Percentiles rank a stretch among this genome's conserved stretches.
Evolutionary conservation across 2,888 invertebrate genomes (phyloP).

Genomic region (Athalia cordata): DNA sequence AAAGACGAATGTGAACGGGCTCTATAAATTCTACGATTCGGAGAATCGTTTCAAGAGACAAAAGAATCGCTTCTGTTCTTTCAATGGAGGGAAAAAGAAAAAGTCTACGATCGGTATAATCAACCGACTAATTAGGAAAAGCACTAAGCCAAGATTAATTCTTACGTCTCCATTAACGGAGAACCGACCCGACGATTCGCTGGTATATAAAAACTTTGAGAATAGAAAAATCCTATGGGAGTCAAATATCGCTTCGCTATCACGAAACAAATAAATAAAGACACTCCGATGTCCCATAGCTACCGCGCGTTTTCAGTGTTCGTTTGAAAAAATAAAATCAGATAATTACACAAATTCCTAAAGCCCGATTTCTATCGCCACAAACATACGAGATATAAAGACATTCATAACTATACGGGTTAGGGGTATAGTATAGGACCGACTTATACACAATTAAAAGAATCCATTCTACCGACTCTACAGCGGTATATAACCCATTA

Average conservation of each 20-base stretch:
- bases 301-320: conserved; percentile 5
- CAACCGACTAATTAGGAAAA: conserved; percentile 37
- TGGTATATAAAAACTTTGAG: not conserved
- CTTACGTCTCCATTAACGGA: not conserved
- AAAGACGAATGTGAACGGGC: not conserved
- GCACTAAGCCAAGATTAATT: conserved; percentile 15
- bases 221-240: no score
- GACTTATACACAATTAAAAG: conserved; percentile 31
- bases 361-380: conserved; percentile 30
- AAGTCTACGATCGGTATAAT: not conserved
- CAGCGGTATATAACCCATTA: conserved; percentile 1
- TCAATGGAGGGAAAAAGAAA: not conserved
- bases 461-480: not conserved
- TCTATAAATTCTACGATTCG: no score
- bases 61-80: no score
- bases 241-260: not conserved
- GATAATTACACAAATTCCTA: conserved; percentile 44
- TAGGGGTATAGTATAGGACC: not conserved
- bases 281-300: conserved; percentile 24
- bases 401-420: conserved; percentile 35
- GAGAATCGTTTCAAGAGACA: no score
- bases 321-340: conserved; percentile 30
- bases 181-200: conserved; percentile 1
- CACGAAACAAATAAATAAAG: not conserved
- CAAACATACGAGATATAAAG: conserved; percentile 20